These are phyloP conservation scores for Trachemys scripta DNA, from an alignment of 2,113 vertebrate genomes.

Conservation along the genomic window DNA sequence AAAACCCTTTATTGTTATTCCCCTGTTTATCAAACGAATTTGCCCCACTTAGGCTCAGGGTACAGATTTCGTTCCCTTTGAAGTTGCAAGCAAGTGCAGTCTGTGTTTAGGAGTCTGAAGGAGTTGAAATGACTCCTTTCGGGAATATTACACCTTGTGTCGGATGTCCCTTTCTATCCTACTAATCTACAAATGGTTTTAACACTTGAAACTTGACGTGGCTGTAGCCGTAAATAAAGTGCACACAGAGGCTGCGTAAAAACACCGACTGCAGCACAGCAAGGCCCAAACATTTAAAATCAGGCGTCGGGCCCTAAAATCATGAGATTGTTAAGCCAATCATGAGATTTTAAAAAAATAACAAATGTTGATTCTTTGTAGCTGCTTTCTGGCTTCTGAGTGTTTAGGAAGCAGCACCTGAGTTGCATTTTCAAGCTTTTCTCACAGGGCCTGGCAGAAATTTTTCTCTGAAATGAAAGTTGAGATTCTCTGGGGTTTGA, in stretches of 20 bases:
- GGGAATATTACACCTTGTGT: not conserved
- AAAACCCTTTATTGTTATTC: not conserved
- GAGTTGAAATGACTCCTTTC: not conserved
- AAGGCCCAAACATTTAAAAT: not conserved
- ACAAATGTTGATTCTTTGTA: not conserved
- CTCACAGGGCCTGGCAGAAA: not conserved
- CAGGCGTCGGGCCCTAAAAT: not conserved
- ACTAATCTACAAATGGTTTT: not conserved
- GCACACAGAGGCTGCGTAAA: not conserved
- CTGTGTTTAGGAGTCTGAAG: not conserved
- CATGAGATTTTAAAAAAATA: not conserved
- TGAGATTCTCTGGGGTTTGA: not conserved
- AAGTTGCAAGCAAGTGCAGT: not conserved
- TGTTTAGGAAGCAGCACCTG: not conserved
- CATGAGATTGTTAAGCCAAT: not conserved
- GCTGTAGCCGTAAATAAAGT: not conserved
- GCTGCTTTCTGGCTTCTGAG: not conserved
- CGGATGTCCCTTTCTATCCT: not conserved
- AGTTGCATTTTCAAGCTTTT: not conserved
- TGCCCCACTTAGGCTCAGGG: not conserved
- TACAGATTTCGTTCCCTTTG: not conserved
- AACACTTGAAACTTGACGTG: not conserved
- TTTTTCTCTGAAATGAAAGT: not conserved
- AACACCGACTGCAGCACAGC: not conserved
- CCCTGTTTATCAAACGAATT: not conserved